Percentiles rank a stretch among this genome's conserved stretches.
Conservation (phyloP, 2,113 vertebrate species). For the Eupsittula cactorum region DNA sequence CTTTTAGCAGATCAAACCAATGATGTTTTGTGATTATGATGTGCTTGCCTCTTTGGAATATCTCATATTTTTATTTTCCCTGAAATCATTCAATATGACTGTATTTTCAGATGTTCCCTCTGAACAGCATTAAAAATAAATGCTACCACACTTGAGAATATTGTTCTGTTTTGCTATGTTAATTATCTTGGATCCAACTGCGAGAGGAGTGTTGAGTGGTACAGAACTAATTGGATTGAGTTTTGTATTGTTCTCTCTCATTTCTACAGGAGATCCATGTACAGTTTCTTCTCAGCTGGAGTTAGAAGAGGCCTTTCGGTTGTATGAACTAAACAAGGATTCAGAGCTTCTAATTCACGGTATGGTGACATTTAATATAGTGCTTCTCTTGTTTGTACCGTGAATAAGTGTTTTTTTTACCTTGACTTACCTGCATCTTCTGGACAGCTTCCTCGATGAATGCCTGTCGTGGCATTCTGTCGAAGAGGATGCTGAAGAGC, state of each 20-base stretch:
- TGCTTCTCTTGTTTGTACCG: not conserved
- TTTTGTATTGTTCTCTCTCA: not conserved
- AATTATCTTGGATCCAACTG: not conserved
- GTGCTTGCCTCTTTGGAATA: not conserved
- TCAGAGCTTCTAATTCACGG: slow-evolving; percentile 97
- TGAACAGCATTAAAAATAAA: not conserved
- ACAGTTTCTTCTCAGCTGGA: slow-evolving; percentile 98
- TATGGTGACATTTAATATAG: slow-evolving; percentile 40
- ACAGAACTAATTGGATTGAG: not conserved
- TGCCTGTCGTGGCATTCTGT: not conserved
- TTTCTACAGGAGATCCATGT: slow-evolving; percentile 90
- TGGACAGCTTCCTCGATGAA: not conserved
- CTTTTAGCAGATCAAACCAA: not conserved
- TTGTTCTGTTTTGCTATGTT: not conserved
- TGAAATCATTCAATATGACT: not conserved
- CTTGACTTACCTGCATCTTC: not conserved
- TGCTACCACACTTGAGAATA: not conserved
- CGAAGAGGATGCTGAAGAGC: not conserved
- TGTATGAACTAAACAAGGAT: slow-evolving; percentile 98
- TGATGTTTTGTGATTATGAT: not conserved
- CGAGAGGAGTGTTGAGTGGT: not conserved
- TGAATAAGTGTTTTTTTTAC: not conserved
- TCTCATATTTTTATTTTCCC: not conserved
- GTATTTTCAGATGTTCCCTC: not conserved
- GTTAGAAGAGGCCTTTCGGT: slow-evolving; percentile 93